Evolutionary conservation across 2,888 invertebrate genomes (phyloP), one percentile per base, ranked within the genome.

Genomic region (Chironomus riparius): DNA sequence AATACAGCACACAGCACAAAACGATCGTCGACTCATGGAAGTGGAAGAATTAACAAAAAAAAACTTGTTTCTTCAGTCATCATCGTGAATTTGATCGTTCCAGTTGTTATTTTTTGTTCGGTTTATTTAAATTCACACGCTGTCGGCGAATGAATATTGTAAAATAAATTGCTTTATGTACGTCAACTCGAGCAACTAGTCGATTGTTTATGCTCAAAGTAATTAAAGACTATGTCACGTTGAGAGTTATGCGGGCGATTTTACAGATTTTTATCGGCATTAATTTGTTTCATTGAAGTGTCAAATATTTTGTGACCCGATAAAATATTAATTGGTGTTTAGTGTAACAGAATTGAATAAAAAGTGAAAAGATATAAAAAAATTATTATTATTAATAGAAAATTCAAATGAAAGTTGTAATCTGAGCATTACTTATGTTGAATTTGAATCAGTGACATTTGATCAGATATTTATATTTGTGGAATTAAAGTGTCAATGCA

Each of bases 261-360:
- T 61, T 62, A n/a, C 62, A 72, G 28, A 62, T 62, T 62, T 62
- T 62, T 62, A 72, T 72, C 72, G 61, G 61, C 61, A 38, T 12
- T 72, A 62, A 71, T 71, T 71, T 71, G 71, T 71, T 71, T 24
- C 47, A 56, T 71, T 56, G 21, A 71, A 71, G 50, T 68, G 68
- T 68, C 38, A 68, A 68, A 47, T 68, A 22, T 68, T 15, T 38
- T 18, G 10, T 71, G 71, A 71, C 71, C 71, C 56, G 71, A 71
- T 71, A 71, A 71, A 50, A 68, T 13, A 68, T 68, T 38, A n/a
- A 15, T 28, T 28, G 28, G 28, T 68, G 24, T 5, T 47, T 68
- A 24, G 18, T 68, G 13, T 5, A 68, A 6, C 18, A 65, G 24
- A 65, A 70, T 47, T 47, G 48, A 70, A 12, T n/a, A 47, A 21